Evolutionary conservation across 1,140 invertebrate species (phyloP).

Genomic region (Patella vulgata): DNA sequence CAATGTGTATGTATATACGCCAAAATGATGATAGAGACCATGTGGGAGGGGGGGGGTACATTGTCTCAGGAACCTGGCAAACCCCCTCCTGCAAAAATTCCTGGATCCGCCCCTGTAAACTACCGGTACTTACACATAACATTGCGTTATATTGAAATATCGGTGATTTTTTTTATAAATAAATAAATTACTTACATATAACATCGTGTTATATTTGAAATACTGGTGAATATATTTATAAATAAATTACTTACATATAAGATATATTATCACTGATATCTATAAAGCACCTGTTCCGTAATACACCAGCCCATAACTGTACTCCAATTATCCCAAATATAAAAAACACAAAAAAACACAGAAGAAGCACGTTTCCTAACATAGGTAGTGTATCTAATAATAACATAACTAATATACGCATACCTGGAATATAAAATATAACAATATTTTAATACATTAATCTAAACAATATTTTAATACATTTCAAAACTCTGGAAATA

Average conservation of each 20-base stretch:
- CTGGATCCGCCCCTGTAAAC: no score
- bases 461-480: not conserved
- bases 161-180: no score
- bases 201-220: no score
- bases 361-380: constrained; percentile 96
- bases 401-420: constrained; percentile 98
- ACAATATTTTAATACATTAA: not conserved
- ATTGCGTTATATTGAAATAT: no score
- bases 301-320: constrained; percentile 97
- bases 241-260: constrained; percentile 47
- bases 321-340: constrained; percentile 99
- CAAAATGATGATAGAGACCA: no score
- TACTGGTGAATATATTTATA: no score
- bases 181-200: no score
- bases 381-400: constrained; percentile 98
- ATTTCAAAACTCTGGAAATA: not conserved
- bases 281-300: constrained; percentile 93
- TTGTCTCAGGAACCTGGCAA: no score
- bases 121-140: no score
- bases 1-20: no score
- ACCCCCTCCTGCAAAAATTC: no score
- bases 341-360: constrained; percentile 99
- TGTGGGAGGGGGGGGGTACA: no score
- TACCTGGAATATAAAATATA: constrained; percentile 75
- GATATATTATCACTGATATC: constrained; percentile 52